Evolutionary conservation across 2,797 vertebrate species (phyloP).

Genomic region (Xenopus petersii): DNA sequence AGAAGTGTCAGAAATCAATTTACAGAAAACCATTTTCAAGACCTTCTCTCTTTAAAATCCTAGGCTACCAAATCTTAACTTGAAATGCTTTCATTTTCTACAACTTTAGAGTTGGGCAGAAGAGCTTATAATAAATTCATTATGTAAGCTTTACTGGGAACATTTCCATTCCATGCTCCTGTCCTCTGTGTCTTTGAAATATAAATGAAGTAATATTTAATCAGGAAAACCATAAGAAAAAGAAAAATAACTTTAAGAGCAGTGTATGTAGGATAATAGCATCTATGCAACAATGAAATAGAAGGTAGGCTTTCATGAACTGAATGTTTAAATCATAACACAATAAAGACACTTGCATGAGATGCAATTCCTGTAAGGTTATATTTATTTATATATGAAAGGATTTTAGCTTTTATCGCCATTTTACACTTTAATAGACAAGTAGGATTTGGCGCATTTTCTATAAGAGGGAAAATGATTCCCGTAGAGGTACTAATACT

Average conservation of each 20-base stretch:
- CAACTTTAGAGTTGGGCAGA: constrained; percentile 36
- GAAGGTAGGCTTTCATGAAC: constrained; percentile 21
- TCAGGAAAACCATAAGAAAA: constrained; percentile 32
- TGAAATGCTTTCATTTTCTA: constrained; percentile 52
- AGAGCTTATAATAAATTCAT: constrained; percentile 37
- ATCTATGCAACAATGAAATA: constrained; percentile 21
- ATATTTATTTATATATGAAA: constrained; percentile 11
- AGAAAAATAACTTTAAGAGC: constrained; percentile 32
- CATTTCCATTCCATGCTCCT: constrained; percentile 33
- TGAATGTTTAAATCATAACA: constrained; percentile 29
- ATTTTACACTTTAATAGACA: constrained; percentile 10
- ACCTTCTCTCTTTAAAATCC: constrained; percentile 42
- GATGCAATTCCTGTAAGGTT: constrained; percentile 18
- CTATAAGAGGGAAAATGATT: not conserved
- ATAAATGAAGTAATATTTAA: constrained; percentile 46
- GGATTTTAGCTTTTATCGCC: constrained; percentile 6
- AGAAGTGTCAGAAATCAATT: constrained; percentile 44
- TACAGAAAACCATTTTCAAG: constrained; percentile 40
- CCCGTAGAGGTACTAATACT: not conserved
- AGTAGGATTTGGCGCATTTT: constrained; percentile 2
- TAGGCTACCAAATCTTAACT: constrained; percentile 47
- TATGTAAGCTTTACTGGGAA: constrained; percentile 46
- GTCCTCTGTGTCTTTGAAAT: constrained; percentile 43
- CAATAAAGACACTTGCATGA: constrained; percentile 4
- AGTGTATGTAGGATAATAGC: constrained; percentile 28